phyloP scores from a whole-genome alignment of 2,888 invertebrate genomes.

The Colletes collaris region DNA sequence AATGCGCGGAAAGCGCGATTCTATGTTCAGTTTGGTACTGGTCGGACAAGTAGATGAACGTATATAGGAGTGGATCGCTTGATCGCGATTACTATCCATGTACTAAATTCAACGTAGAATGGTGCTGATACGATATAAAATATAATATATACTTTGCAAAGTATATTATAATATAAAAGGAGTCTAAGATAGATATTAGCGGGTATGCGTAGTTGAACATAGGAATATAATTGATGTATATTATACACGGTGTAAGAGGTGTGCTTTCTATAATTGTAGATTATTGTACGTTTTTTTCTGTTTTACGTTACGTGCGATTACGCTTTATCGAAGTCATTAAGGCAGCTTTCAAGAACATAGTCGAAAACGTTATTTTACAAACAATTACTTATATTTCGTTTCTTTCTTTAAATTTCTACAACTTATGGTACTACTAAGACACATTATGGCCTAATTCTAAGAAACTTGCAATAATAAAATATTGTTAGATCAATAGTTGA shows the following conservation, averaged over 20 bases:
- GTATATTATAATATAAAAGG: constrained; percentile 71
- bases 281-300: constrained; percentile 31
- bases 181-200: constrained; percentile 75
- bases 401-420: constrained; percentile 9
- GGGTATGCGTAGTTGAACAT: constrained; percentile 71
- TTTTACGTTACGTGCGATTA: neutral
- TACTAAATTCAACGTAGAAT: constrained; percentile 74
- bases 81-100: constrained; percentile 57
- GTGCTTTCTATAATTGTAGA: constrained; percentile 68
- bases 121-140: constrained; percentile 64
- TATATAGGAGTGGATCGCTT: constrained; percentile 37
- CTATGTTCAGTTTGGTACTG: constrained; percentile 71
- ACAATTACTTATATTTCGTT: neutral
- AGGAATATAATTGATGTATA: constrained; percentile 73
- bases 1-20: constrained; percentile 62
- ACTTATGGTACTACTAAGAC: neutral
- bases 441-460: constrained; percentile 3
- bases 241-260: constrained; percentile 68
- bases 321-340: neutral
- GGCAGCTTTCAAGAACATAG: neutral
- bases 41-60: constrained; percentile 25
- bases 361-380: too few relatives aligned
- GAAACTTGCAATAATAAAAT: neutral
- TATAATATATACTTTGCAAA: constrained; percentile 67
- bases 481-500: neutral